Conservation (phyloP, 2,888 invertebrate genomes). For the Apoderus coryli region DNA sequence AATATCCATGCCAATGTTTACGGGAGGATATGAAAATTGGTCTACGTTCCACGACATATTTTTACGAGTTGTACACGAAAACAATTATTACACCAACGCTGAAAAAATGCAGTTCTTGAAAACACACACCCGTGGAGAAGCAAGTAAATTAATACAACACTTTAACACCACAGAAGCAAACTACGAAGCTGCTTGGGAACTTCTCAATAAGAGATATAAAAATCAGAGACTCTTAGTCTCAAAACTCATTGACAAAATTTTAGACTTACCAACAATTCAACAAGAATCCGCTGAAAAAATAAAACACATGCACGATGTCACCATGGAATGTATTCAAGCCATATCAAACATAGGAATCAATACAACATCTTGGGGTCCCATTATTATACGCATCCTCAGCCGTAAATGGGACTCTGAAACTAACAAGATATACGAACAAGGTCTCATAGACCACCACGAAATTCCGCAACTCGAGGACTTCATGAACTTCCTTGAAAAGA, state of each 20-base stretch:
- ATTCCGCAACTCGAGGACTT: too few species aligned
- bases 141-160: not conserved
- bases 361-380: not conserved
- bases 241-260: not conserved
- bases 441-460: too few species aligned
- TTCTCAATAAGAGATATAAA: not conserved
- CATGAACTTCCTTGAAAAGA: too few species aligned
- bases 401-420: slow-evolving; percentile 3
- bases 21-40: slow-evolving; percentile 4
- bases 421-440: slow-evolving; percentile 4
- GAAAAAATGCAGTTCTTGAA: not conserved
- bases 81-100: not conserved
- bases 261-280: too few species aligned
- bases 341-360: not conserved
- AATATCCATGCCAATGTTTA: slow-evolving; percentile 1
- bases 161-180: not conserved
- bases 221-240: not conserved
- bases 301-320: not conserved
- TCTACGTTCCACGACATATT: slow-evolving; percentile 2
- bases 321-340: not conserved
- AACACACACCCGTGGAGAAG: slow-evolving; percentile 1
- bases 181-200: not conserved
- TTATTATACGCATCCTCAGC: slow-evolving; percentile 1
- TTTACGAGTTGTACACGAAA: not conserved
- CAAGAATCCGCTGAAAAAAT: too few species aligned